Percentiles rank a stretch among this genome's conserved stretches.
Conservation (phyloP, 2,797 vertebrate species). For the Periparus ater region DNA sequence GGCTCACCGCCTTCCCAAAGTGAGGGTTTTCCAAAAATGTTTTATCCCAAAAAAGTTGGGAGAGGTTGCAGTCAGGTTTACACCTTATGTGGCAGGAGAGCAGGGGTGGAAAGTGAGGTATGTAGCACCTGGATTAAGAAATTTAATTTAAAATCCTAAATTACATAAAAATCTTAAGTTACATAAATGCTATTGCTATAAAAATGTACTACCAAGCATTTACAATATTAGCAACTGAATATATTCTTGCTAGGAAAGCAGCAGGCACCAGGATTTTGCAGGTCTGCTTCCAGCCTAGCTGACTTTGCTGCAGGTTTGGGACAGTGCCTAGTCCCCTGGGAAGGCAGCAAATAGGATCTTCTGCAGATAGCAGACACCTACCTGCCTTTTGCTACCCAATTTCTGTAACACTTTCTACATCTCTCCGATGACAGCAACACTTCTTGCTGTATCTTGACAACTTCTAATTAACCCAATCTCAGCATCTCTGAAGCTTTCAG, state of each 20-base stretch:
- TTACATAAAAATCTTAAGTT: background rate
- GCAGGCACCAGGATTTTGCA: background rate
- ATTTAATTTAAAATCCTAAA: background rate
- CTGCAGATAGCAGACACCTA: slow-evolving; percentile 12
- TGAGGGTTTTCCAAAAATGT: background rate
- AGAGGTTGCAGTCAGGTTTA: background rate
- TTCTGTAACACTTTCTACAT: background rate
- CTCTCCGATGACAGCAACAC: background rate
- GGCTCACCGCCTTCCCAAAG: background rate
- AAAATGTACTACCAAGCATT: background rate
- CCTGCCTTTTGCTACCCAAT: slow-evolving; percentile 21
- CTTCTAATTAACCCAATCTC: slow-evolving; percentile 39
- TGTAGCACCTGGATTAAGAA: background rate
- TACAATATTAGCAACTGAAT: background rate
- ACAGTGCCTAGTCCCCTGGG: background rate
- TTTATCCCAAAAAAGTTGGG: background rate
- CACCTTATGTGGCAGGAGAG: background rate
- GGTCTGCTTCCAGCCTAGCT: background rate
- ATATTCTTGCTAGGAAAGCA: background rate
- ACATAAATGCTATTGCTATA: background rate
- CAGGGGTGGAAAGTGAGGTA: background rate
- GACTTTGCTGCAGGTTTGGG: background rate
- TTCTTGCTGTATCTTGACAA: slow-evolving; percentile 24
- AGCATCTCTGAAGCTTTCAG: background rate
- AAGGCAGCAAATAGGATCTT: background rate